phyloP scores from a whole-genome alignment of 2,113 vertebrate species.

The Pogona vitticeps region DNA sequence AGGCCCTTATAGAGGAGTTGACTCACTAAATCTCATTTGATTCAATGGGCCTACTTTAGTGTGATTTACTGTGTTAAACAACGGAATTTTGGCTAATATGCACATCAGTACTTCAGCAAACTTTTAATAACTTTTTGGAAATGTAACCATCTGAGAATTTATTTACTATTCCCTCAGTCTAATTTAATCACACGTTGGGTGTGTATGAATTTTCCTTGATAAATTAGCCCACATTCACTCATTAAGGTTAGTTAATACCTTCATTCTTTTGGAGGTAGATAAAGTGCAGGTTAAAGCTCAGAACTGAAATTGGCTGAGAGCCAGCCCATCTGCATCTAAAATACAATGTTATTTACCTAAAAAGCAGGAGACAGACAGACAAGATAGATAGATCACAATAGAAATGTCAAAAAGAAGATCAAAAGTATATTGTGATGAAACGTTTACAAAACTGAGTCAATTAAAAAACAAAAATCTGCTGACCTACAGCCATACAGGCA shows the following conservation, averaged over 20 bases:
- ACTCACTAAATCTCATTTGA: too few species aligned
- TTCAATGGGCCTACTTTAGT: too few species aligned
- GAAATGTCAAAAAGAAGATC: not conserved
- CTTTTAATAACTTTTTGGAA: not conserved
- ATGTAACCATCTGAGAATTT: not conserved
- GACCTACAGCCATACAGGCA: conserved; percentile 42
- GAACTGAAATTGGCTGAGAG: not conserved
- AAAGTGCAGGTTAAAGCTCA: not conserved
- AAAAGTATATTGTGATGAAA: not conserved
- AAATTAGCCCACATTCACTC: not conserved
- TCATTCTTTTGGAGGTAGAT: not conserved
- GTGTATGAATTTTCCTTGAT: not conserved
- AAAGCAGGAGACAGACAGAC: not conserved
- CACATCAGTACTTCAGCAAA: not conserved
- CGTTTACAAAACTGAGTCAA: conserved; percentile 8
- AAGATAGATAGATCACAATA: not conserved
- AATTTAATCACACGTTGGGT: not conserved
- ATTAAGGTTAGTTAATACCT: not conserved
- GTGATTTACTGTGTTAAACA: too few species aligned
- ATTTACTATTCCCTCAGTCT: not conserved
- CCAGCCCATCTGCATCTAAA: not conserved
- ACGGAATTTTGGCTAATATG: not conserved
- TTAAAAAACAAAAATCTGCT: conserved; percentile 54
- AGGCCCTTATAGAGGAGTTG: not conserved
- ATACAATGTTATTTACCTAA: not conserved